Evolutionary conservation across 2,888 invertebrate species (phyloP).

Genomic region (Lasioglossum villosulum): DNA sequence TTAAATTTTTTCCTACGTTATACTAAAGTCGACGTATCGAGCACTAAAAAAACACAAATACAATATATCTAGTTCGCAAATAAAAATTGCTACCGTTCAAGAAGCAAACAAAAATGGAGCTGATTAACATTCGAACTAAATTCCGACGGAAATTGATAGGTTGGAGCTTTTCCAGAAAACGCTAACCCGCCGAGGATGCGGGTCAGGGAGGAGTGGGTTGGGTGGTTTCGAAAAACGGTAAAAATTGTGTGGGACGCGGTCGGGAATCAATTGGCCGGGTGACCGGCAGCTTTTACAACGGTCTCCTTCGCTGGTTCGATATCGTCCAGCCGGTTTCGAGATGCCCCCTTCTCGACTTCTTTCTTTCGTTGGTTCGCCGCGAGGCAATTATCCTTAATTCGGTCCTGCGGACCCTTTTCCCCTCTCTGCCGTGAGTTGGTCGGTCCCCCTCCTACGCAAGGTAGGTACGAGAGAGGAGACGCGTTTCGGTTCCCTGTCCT

Average conservation of each 20-base stretch:
- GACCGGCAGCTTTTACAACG: conserved; percentile 58
- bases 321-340: conserved; percentile 57
- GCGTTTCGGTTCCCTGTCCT: conserved; percentile 7
- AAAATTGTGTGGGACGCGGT: conserved; percentile 30
- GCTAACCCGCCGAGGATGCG: not conserved
- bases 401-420: conserved; percentile 61
- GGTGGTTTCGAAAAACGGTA: conserved; percentile 9
- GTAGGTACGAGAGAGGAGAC: conserved; percentile 16
- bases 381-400: conserved; percentile 79
- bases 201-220: not conserved
- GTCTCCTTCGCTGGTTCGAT: conserved; percentile 46
- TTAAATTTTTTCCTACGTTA: accelerated
- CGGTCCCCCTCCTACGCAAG: not conserved
- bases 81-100: not conserved
- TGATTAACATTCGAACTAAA: not conserved
- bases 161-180: not conserved
- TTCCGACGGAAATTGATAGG: not conserved
- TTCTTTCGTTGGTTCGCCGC: conserved; percentile 62
- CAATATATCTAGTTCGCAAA: not conserved
- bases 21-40: not conserved
- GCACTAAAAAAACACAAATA: not conserved
- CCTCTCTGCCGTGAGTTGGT: not conserved
- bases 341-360: conserved; percentile 40
- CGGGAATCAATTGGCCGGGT: conserved; percentile 65
- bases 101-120: not conserved